These are phyloP conservation scores for Athalia rosae DNA, from an alignment of 2,888 invertebrate species.

Conservation along the genomic window DNA sequence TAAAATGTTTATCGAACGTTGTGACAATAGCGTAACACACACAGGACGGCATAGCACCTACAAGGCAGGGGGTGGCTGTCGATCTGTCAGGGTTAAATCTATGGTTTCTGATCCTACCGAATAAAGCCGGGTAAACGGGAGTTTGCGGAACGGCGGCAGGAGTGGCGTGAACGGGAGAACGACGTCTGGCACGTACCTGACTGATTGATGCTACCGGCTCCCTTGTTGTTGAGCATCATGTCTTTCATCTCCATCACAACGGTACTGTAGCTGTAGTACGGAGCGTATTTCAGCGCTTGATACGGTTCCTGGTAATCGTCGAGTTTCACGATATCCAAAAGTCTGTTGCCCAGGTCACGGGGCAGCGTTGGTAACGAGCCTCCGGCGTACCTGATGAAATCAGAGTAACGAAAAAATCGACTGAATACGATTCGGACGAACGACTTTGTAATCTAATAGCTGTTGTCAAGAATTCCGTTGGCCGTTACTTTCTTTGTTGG, in stretches of 20 bases:
- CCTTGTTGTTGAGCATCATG: slow-evolving; percentile 76
- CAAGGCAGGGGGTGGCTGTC: slow-evolving; percentile 11
- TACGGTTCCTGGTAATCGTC: slow-evolving; percentile 89
- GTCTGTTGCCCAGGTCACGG: slow-evolving; percentile 76
- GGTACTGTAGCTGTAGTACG: slow-evolving; percentile 85
- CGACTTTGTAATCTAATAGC: not conserved
- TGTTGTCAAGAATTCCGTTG: too few species aligned
- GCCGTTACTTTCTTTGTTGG: too few species aligned
- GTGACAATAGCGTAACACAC: not conserved
- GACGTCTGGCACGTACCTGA: slow-evolving; percentile 59
- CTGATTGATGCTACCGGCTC: slow-evolving; percentile 67
- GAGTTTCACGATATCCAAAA: slow-evolving; percentile 79
- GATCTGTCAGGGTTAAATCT: slow-evolving; percentile 15
- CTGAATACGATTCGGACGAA: not conserved
- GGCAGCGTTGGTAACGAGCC: slow-evolving; percentile 69
- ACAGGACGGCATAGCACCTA: not conserved
- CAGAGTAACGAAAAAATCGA: too few species aligned
- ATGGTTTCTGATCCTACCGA: not conserved
- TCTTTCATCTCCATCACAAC: slow-evolving; percentile 86
- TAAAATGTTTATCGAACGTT: slow-evolving; percentile 45
- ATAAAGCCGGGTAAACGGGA: not conserved
- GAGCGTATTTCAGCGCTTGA: slow-evolving; percentile 84
- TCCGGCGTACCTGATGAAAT: slow-evolving; percentile 68
- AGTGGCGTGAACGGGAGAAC: too few species aligned
- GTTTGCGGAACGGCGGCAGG: slow-evolving; percentile 21